These are phyloP conservation scores for Epizoanthus stellaris DNA, from an alignment of 92 coral and sea anemone species.

Conservation along the genomic window DNA sequence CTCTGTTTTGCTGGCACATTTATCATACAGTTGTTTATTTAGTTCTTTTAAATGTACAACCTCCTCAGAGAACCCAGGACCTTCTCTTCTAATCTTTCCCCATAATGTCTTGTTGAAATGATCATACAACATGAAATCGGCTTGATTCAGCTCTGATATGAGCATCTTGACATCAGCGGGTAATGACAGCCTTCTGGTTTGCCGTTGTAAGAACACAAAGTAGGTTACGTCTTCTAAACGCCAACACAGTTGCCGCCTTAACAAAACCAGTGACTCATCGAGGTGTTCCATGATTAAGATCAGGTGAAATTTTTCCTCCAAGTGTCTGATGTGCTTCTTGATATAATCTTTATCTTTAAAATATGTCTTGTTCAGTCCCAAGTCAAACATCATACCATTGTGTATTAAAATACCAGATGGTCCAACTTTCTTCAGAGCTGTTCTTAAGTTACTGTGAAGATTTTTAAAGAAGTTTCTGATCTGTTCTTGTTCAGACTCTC, in stretches of 20 bases:
- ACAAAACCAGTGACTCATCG: conserved; percentile 45
- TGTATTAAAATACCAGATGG: conserved; percentile 6
- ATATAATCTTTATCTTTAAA: conserved; percentile 19
- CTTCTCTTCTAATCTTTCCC: conserved; percentile 9
- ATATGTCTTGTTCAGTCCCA: conserved; percentile 42
- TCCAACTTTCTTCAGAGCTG: background rate
- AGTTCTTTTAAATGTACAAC: conserved; percentile 13
- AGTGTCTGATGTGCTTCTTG: background rate
- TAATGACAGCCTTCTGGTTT: background rate
- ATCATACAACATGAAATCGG: background rate
- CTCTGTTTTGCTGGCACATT: background rate
- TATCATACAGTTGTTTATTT: background rate
- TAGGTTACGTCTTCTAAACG: conserved; percentile 44
- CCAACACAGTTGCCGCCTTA: conserved; percentile 54
- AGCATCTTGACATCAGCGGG: conserved; percentile 17
- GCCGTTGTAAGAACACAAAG: conserved; percentile 24
- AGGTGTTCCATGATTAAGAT: conserved; percentile 37
- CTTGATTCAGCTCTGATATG: conserved; percentile 9
- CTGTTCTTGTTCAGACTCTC: conserved; percentile 2
- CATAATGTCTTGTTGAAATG: conserved; percentile 29
- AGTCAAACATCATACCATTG: conserved; percentile 57
- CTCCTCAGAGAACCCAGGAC: conserved; percentile 1
- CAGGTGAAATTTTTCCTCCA: conserved; percentile 43
- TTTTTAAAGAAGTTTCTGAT: conserved; percentile 27
- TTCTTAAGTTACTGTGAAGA: conserved; percentile 1